A percentile compares a stretch with the other conserved stretches of the same genome.
These are phyloP conservation scores for Gastrophysa polygoni DNA, from an alignment of 2,888 invertebrate species.

Conservation along the genomic window DNA sequence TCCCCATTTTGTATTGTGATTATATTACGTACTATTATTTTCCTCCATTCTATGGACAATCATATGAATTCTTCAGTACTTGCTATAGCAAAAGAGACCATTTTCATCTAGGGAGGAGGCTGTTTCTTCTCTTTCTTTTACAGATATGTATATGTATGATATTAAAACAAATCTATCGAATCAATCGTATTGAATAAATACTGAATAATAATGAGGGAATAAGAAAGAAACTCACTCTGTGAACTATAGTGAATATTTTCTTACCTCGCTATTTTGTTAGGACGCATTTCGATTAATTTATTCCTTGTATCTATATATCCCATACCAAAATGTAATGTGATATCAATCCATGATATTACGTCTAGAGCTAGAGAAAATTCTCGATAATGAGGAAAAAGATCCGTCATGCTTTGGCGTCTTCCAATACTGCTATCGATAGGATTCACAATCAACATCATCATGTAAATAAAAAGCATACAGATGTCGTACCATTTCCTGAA, in stretches of 20 bases:
- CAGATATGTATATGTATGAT: too few species aligned
- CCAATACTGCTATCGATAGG: conserved; percentile 15
- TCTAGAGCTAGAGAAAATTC: conserved; percentile 10
- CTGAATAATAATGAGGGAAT: too few species aligned
- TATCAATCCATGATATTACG: conserved; percentile 13
- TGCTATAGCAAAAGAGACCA: too few species aligned
- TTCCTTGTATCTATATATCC: conserved; percentile 11
- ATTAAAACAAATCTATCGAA: too few species aligned
- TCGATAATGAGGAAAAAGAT: conserved; percentile 4
- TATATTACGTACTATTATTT: too few species aligned
- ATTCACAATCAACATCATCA: conserved; percentile 11
- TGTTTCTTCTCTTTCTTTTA: too few species aligned
- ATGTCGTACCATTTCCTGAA: conserved; percentile 15
- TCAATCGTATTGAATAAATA: too few species aligned
- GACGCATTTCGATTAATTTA: conserved; percentile 15
- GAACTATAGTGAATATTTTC: background rate
- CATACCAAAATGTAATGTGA: conserved; percentile 12
- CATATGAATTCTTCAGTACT: too few species aligned
- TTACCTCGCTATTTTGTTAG: conserved; percentile 16
- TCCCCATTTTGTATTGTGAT: too few species aligned
- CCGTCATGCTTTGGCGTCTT: background rate
- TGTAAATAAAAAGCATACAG: conserved; percentile 16
- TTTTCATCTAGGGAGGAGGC: too few species aligned
- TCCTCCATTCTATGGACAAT: too few species aligned
- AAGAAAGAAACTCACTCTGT: too few species aligned